A percentile compares a stretch with the other conserved stretches of the same genome.
Evolutionary conservation across 2,113 vertebrate species (phyloP).

Genomic region (Alectura lathami): DNA sequence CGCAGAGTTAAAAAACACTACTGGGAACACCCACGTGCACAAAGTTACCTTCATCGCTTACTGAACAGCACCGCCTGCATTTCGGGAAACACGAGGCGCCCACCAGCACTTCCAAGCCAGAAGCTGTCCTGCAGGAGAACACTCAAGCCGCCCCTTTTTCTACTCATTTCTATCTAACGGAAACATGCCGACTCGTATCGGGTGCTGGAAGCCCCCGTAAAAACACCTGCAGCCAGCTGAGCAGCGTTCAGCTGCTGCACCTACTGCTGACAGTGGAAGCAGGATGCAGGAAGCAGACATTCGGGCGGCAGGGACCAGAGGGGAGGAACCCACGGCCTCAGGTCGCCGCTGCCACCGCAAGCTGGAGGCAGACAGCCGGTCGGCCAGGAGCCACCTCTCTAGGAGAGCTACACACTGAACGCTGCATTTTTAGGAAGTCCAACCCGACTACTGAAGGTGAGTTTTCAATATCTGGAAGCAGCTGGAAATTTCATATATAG

Average conservation of each 20-base stretch:
- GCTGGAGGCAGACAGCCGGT: neutral
- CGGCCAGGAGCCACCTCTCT: neutral
- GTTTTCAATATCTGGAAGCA: slow-evolving; percentile 58
- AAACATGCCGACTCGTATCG: neutral
- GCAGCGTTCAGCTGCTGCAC: neutral
- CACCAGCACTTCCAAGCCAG: neutral
- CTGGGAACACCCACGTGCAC: neutral
- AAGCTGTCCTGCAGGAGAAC: neutral
- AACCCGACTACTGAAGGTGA: slow-evolving; percentile 37
- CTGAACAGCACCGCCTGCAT: neutral
- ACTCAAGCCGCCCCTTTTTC: rapidly evolving
- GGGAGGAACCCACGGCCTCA: neutral
- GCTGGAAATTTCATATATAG: slow-evolving; percentile 71
- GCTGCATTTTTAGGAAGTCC: slow-evolving; percentile 63
- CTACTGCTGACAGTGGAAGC: rapidly evolving
- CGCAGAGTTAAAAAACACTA: neutral
- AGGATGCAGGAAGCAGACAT: rapidly evolving
- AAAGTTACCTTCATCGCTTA: neutral
- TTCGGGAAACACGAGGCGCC: neutral
- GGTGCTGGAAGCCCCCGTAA: neutral
- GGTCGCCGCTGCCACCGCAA: neutral
- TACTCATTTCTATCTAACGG: neutral
- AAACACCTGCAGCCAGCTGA: neutral
- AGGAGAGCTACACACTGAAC: neutral
- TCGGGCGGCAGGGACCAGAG: neutral